These are phyloP conservation scores for Galeopsomyia nigrocyanea DNA, from an alignment of 2,888 invertebrate genomes.

Conservation along the genomic window DNA sequence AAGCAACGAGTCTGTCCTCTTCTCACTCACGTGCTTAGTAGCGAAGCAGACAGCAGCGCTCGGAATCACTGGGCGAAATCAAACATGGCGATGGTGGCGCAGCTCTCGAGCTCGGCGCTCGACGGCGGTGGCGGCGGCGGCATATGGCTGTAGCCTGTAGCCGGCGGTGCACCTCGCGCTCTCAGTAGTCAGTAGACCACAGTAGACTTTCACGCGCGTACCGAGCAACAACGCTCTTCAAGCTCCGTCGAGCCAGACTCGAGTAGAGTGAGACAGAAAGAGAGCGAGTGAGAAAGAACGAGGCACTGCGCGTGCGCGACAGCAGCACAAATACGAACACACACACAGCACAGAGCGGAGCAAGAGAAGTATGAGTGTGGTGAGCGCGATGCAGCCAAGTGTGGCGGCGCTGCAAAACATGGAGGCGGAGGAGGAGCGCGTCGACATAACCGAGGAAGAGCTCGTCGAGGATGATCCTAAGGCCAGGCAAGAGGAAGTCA, in stretches of 20 bases:
- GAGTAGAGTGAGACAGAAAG: neutral
- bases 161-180: conserved; percentile 38
- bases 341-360: conserved; percentile 5
- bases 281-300: conserved; percentile 14
- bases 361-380: conserved; percentile 57
- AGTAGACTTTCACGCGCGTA: too few relatives aligned
- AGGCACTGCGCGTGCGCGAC: neutral
- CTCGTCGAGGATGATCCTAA: conserved; percentile 2
- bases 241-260: too few relatives aligned
- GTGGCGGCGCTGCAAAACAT: conserved; percentile 54
- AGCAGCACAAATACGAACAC: neutral
- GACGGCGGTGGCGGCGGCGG: conserved; percentile 1
- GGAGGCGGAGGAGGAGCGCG: conserved; percentile 54
- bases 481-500: neutral
- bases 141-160: conserved; percentile 32
- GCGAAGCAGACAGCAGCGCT: conserved; percentile 7
- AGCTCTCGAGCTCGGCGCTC: conserved; percentile 61
- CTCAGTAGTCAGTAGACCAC: too few relatives aligned
- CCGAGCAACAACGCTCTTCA: too few relatives aligned
- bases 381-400: conserved; percentile 54
- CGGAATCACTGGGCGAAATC: conserved; percentile 29
- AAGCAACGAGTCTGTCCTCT: neutral
- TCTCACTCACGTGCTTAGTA: neutral
- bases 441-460: neutral
- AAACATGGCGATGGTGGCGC: conserved; percentile 61